Evolutionary conservation across 2,113 vertebrate species (phyloP).

Genomic region (Ictalurus furcatus): DNA sequence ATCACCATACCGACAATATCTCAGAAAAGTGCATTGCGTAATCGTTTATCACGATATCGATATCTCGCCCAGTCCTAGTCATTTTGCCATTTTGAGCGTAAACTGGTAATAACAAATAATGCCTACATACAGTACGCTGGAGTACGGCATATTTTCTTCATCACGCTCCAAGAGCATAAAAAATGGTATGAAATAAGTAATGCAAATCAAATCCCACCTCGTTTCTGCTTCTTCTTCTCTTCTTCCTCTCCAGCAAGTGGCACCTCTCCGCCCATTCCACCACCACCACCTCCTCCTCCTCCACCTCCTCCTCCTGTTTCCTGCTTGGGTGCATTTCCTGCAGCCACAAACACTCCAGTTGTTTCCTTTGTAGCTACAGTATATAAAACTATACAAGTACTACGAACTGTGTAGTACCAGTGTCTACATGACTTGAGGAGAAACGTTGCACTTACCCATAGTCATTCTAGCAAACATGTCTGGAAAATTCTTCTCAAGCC

Average conservation of each 20-base stretch:
- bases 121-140: too few relatives aligned
- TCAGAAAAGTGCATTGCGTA: too few relatives aligned
- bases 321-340: constrained; percentile 85
- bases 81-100: too few relatives aligned
- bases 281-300: constrained; percentile 10
- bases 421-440: background rate
- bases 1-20: too few relatives aligned
- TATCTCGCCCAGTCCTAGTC: too few relatives aligned
- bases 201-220: constrained; percentile 74
- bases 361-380: background rate
- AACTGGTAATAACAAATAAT: too few relatives aligned
- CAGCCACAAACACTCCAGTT: background rate
- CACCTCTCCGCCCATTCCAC: constrained; percentile 76
- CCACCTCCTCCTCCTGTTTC: constrained; percentile 82
- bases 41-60: too few relatives aligned
- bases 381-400: background rate
- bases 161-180: background rate
- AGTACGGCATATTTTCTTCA: background rate
- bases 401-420: background rate
- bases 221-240: constrained; percentile 98
- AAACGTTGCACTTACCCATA: constrained; percentile 80
- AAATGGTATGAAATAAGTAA: background rate
- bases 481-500: constrained; percentile 99
- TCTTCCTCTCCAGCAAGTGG: constrained; percentile 88
- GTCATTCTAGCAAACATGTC: constrained; percentile 95